These are phyloP conservation scores for Carlito syrichta DNA, from an alignment of 2,113 vertebrate species.

Conservation along the genomic window DNA sequence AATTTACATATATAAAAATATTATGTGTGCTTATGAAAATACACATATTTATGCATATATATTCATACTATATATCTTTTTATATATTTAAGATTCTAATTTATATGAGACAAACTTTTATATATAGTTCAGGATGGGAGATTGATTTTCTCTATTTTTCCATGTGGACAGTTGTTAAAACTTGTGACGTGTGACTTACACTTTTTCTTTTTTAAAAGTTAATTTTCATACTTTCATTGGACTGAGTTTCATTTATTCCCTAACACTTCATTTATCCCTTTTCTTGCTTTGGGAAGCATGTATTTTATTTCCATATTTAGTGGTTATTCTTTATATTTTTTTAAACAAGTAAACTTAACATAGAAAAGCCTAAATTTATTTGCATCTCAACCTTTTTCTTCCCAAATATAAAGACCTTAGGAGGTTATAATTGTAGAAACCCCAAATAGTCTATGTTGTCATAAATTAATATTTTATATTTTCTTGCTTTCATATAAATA, in stretches of 20 bases:
- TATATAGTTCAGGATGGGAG: not conserved
- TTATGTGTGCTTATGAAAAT: not conserved
- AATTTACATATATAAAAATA: not conserved
- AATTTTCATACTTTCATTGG: not conserved
- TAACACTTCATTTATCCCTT: rapidly evolving
- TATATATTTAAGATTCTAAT: not conserved
- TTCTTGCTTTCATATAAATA: not conserved
- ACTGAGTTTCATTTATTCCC: not conserved
- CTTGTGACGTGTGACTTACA: not conserved
- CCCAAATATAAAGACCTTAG: not conserved
- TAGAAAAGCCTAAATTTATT: not conserved
- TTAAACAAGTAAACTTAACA: not conserved
- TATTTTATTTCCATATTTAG: not conserved
- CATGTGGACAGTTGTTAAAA: not conserved
- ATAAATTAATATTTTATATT: not conserved
- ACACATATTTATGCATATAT: not conserved
- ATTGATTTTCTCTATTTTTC: not conserved
- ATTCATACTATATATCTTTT: not conserved
- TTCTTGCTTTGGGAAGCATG: not conserved
- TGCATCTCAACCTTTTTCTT: not conserved
- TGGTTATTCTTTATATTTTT: not conserved
- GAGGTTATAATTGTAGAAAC: not conserved
- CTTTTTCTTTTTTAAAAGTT: not conserved
- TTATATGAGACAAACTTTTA: not conserved
- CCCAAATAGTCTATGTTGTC: not conserved